phyloP scores from a whole-genome alignment of 1,140 invertebrate species.

The Colletes gigas region DNA sequence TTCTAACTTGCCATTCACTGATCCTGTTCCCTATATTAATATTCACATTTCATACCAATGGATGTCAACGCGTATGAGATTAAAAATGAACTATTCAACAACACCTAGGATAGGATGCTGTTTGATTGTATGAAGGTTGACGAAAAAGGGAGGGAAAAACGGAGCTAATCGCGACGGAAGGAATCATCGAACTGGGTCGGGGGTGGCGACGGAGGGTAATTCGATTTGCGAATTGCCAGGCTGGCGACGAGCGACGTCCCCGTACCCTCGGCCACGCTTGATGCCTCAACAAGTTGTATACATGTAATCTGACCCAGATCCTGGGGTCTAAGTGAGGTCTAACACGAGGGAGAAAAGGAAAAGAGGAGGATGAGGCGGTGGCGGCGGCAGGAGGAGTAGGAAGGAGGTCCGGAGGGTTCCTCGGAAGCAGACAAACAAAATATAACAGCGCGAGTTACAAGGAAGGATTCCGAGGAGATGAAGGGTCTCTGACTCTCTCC shows the following conservation, averaged over 20 bases:
- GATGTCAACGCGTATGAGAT: too few relatives aligned
- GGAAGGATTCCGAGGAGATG: constrained; percentile 68
- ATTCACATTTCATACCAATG: too few relatives aligned
- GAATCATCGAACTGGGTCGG: constrained; percentile 5
- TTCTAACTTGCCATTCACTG: too few relatives aligned
- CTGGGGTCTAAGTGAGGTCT: constrained; percentile 71
- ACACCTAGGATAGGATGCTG: too few relatives aligned
- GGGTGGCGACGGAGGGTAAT: constrained; percentile 40
- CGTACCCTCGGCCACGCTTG: constrained; percentile 51
- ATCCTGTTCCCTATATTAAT: too few relatives aligned
- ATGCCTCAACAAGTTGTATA: constrained; percentile 74
- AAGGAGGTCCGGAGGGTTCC: constrained; percentile 65
- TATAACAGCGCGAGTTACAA: constrained; percentile 72
- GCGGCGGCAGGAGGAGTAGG: constrained; percentile 30
- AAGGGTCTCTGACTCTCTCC: constrained; percentile 57
- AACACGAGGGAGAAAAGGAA: constrained; percentile 59
- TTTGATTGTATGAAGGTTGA: too few relatives aligned
- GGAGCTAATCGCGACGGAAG: neutral
- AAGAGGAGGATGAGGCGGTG: constrained; percentile 41
- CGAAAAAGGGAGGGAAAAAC: neutral
- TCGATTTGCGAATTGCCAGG: constrained; percentile 63
- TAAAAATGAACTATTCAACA: too few relatives aligned
- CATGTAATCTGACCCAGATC: constrained; percentile 76
- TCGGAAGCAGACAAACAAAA: constrained; percentile 75
- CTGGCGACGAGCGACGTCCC: constrained; percentile 34